Percentiles rank a stretch among this genome's conserved stretches.
phyloP scores from a whole-genome alignment of 2,888 invertebrate genomes.

The Drosophila rellima region DNA sequence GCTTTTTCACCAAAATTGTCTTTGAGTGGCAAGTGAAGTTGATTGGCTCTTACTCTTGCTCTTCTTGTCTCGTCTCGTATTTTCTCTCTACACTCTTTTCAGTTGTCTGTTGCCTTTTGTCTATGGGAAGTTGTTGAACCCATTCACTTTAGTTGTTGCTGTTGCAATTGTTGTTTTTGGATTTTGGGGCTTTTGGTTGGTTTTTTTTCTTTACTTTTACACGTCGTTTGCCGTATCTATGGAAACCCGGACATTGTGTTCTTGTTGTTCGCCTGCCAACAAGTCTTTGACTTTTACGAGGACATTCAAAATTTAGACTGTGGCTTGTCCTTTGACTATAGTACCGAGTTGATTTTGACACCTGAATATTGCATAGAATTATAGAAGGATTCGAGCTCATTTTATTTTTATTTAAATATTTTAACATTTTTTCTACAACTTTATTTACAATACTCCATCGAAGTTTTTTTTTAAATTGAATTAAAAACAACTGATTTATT shows the following conservation, averaged over 20 bases:
- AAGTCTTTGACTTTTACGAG: conserved; percentile 29
- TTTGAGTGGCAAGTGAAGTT: conserved; percentile 50
- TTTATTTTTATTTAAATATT: background rate
- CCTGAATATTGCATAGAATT: conserved; percentile 3
- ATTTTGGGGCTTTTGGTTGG: background rate
- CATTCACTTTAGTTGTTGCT: conserved; percentile 20
- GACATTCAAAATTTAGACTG: background rate
- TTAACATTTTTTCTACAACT: background rate
- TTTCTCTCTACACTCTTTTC: background rate
- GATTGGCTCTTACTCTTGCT: conserved; percentile 11
- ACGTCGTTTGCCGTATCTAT: conserved; percentile 41
- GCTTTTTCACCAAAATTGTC: conserved; percentile 44
- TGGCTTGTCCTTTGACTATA: background rate
- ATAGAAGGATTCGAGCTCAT: background rate
- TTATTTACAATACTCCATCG: background rate
- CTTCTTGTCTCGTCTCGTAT: background rate
- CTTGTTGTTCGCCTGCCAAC: conserved; percentile 31
- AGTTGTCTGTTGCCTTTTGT: conserved; percentile 14
- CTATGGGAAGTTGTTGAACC: conserved; percentile 50
- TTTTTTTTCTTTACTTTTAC: conserved; percentile 2
- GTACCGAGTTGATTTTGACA: background rate
- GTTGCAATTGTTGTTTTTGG: conserved; percentile 15
- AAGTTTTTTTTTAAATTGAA: too few species aligned
- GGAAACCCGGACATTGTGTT: conserved; percentile 35
- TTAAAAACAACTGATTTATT: too few species aligned